Evolutionary conservation across 2,888 invertebrate species (phyloP), one percentile per base, ranked within the genome.

Genomic region (Gymnocheta viridis): DNA sequence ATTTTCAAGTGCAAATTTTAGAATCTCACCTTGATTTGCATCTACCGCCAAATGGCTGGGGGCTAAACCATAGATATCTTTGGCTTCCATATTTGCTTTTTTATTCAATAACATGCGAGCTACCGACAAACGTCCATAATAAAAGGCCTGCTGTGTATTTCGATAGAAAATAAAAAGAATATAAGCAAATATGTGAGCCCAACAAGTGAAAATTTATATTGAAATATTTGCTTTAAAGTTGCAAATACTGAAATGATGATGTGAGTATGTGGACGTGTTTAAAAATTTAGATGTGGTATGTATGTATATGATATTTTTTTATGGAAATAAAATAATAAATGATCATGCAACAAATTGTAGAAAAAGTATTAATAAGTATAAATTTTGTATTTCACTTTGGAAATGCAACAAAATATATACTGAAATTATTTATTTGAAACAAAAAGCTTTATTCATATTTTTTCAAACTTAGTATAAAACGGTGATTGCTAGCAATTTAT

Each of bases 31-130:
- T 85, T 91, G 91, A 87, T 91, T 90, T 80, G 88, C 90, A 87
- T 92, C 91, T 14, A 92, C 88, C 32, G 92, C 91, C 87, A 89
- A 91, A 86, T 92, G 92, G 27, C 90, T 88, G 12, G 91, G 90
- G 44, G 90, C 91, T 91, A 91, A 89, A 29, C 89, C 89, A 86
- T 90, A 90, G 78, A 88, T 88, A 86, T 92, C 92, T 69, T 51
- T 86, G 14, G 89, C 90, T 88, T 90, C 90, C 86, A 91, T 87
- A 78, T 88, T 86, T 5, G 91, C 92, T 85, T 90, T 91, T 82
- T 91, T 91, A 86, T 92, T 91, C 35, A 92, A 82, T 76, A 92
- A 83, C 56, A 92, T 90, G 51, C 91, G 91, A 2, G 91, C 90
- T 22, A 91, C 89, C 2, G 90, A 88, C 85, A 91, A 82, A 74